Base-by-base conservation (phyloP, 2,888 invertebrate genomes). In the Lycophotia porphyrea region DNA sequence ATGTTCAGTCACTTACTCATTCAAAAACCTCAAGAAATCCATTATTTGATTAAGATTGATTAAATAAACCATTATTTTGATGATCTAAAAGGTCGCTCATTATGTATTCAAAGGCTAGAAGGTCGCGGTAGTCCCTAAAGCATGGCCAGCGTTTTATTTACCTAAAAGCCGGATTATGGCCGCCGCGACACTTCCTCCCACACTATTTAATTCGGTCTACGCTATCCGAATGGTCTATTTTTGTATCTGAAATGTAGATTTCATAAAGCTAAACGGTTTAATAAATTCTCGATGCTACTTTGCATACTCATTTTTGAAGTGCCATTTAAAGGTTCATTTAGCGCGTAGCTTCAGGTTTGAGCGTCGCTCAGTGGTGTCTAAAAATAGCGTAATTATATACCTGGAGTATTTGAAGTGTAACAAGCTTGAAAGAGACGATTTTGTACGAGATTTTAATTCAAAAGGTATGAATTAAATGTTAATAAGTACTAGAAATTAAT, bases 81-180 rank as follows among this genome's bases (percentile, higher is more conserved):
- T 92, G 91, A 92, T 91, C 89, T 88, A 90, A 91, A 90, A 89
- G 90, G 89, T 88, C 85, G 87, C 90, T 93, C 92, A 92, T 93
- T 93, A 92, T 87, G 88, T 88, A 93, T 93, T 93, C 93, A 93
- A 88, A 90, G 88, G 86, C 88, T 88, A 88, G 86, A 89, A 88
- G 86, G 88, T 88, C 87, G 79, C 81, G 87, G 87, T 88, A 88
- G 90, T 88, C 87, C 89, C 86, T 89, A 86, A 90, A 92, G 90
- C 90, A 89, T 90, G 86, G 88, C 84, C 86, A 82, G 84, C 88
- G 90, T 88, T 92, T 92, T 93, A 92, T 92, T 93, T 92, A 90
- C 91, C 89, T 91, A 92, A 93, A 92, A 93, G 92, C 91, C 87
- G 90, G 92, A 91, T 91, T 92, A 91, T 84, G 85, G 85, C 91